Evolutionary conservation across 2,797 vertebrate species (phyloP), one percentile per base, ranked within the genome.

Genomic region (Pelodytes ibericus): DNA sequence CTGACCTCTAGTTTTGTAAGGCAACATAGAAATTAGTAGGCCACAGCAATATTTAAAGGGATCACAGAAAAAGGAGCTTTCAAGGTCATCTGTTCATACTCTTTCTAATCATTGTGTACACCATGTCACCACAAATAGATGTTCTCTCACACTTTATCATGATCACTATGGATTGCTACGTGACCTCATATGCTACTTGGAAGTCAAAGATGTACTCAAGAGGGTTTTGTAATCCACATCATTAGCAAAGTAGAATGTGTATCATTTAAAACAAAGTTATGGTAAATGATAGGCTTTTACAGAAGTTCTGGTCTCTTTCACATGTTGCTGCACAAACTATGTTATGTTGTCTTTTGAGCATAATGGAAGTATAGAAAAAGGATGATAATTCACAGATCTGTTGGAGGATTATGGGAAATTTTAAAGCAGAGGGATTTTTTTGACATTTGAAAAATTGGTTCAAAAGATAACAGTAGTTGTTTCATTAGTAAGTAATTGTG

Each of bases 1-100:
- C 57, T 72, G 76, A 78, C 62, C 70, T 67, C 62, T 60, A 69
- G 62, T 72, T 68, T 15, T 72, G 16, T 65, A 30, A 60, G 30
- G 47, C 51, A 65, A 64, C 31, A 33, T 5, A 33, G 61, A 51
- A 72, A 72, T 72, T 36, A 67, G 61, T n/a, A 67, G 69, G 25
- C 20, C 75, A 66, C 2, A 30, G 5, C 66, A 25, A 60, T 78
- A 67, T 72, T 72, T 78, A 72, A 66, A 67, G 53, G 24, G 22
- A 22, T 22, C 16, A 36, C 22, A 27, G n/a, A 27, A 30, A 49
- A 62, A 18, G 47, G 27, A 24, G 44, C 57, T 71, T 62, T 20
- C 41, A 72, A 78, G 75, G 69, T 72, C 44, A 69, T 60, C 44
- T 39, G 15, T 31, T 51, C 39, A 4, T 26, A 57, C 44, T 41